phyloP scores from a whole-genome alignment of 1,140 invertebrate species.

The Stenopsyche tienmushanensis region DNA sequence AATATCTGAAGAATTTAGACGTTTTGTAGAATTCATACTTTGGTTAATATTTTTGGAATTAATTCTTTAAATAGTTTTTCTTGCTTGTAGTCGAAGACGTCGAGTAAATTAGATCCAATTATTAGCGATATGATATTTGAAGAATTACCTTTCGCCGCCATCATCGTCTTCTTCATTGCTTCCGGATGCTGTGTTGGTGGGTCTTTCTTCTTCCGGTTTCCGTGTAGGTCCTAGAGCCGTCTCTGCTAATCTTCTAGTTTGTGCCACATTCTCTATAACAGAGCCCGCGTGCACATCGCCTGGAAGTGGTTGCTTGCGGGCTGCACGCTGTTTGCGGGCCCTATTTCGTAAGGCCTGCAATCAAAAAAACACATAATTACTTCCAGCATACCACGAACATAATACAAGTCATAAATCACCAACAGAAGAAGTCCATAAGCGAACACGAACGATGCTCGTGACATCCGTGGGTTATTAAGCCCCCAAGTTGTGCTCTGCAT shows the following conservation, averaged over 20 bases:
- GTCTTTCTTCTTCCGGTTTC: conserved; percentile 64
- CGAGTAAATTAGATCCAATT: too few species aligned
- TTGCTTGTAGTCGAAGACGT: too few species aligned
- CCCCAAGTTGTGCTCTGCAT: not conserved
- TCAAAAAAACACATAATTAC: conserved; percentile 4
- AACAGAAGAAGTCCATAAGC: not conserved
- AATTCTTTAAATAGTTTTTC: too few species aligned
- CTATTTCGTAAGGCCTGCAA: conserved; percentile 70
- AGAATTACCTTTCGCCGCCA: conserved; percentile 47
- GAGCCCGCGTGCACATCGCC: conserved; percentile 74
- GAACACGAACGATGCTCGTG: not conserved
- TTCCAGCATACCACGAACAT: not conserved
- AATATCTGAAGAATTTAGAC: too few species aligned
- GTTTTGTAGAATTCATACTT: too few species aligned
- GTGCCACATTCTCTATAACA: conserved; percentile 86
- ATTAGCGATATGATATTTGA: too few species aligned
- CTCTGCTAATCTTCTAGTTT: conserved; percentile 77
- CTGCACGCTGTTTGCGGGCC: conserved; percentile 76
- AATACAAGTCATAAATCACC: not conserved
- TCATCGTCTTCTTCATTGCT: conserved; percentile 86
- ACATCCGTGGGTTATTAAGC: not conserved
- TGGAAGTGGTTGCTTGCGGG: conserved; percentile 70
- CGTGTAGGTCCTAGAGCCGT: conserved; percentile 70
- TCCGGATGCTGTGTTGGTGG: conserved; percentile 87
- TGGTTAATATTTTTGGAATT: too few species aligned